phyloP scores from a whole-genome alignment of 1,140 invertebrate species.

The Scylla paramamosain region DNA sequence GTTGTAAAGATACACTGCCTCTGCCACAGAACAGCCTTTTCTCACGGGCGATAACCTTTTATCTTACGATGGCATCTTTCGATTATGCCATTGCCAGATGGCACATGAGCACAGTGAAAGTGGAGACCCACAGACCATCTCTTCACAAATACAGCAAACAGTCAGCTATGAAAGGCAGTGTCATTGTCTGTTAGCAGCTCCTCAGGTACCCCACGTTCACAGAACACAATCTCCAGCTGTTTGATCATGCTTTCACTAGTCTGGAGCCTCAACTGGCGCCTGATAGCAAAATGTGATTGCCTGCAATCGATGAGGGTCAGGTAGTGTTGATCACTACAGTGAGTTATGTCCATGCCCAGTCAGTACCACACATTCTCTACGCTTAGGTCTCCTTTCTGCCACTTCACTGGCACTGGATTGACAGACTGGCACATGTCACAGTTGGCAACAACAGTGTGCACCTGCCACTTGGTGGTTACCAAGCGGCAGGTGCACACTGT shows the following conservation, averaged over 20 bases:
- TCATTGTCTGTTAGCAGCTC: slow-evolving; percentile 4
- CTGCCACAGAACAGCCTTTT: background rate
- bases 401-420: background rate
- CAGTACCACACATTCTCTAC: too few relatives aligned
- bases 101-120: slow-evolving; percentile 16
- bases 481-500: too few relatives aligned
- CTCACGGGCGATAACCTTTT: too few relatives aligned
- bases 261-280: background rate
- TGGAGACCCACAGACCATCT: background rate
- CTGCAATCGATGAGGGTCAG: background rate
- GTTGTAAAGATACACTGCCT: slow-evolving; percentile 21
- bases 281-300: background rate
- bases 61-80: slow-evolving; percentile 39
- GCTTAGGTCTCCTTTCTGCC: too few relatives aligned
- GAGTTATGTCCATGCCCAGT: background rate
- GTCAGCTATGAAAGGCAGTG: slow-evolving; percentile 12
- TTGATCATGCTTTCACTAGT: background rate
- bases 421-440: background rate
- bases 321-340: too few relatives aligned
- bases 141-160: background rate
- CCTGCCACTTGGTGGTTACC: too few relatives aligned
- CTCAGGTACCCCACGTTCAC: background rate
- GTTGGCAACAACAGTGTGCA: too few relatives aligned
- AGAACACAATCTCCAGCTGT: background rate
- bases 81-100: background rate